Conservation (phyloP, 2,888 invertebrate species). For the Magallana nippona region DNA sequence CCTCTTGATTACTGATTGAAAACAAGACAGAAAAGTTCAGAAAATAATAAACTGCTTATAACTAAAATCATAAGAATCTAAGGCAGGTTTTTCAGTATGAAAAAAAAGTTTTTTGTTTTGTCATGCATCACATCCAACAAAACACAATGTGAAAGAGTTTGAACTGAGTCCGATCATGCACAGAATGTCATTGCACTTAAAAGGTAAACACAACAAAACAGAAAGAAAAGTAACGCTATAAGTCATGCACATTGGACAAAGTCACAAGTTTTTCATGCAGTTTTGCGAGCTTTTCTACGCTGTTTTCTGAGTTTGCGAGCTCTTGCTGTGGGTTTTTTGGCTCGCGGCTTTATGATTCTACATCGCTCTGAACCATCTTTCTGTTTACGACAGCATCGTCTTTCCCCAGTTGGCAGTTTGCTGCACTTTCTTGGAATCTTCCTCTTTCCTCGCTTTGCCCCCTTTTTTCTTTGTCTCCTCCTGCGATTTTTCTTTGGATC, state of each 20-base stretch:
- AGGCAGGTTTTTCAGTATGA: not conserved
- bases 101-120: not conserved
- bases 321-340: not conserved
- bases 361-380: slow-evolving; percentile 43
- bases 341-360: slow-evolving; percentile 8
- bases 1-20: too few species aligned
- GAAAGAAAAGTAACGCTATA: not conserved
- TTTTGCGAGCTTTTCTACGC: not conserved
- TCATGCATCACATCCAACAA: slow-evolving; percentile 10
- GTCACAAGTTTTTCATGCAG: slow-evolving; percentile 23
- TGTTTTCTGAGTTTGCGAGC: slow-evolving; percentile 5
- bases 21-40: too few species aligned
- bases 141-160: not conserved
- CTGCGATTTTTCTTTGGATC: slow-evolving; percentile 52
- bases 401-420: slow-evolving; percentile 34
- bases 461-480: slow-evolving; percentile 48
- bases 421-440: slow-evolving; percentile 41
- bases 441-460: slow-evolving; percentile 49
- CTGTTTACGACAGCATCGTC: slow-evolving; percentile 35
- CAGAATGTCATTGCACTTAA: not conserved
- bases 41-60: too few species aligned
- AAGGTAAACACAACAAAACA: not conserved
- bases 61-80: too few species aligned
- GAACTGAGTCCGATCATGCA: not conserved
- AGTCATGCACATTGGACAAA: slow-evolving; percentile 26